A percentile compares a stretch with the other conserved stretches of the same genome.
Evolutionary conservation across 1,140 invertebrate genomes (phyloP).

Genomic region (Apis laboriosa): DNA sequence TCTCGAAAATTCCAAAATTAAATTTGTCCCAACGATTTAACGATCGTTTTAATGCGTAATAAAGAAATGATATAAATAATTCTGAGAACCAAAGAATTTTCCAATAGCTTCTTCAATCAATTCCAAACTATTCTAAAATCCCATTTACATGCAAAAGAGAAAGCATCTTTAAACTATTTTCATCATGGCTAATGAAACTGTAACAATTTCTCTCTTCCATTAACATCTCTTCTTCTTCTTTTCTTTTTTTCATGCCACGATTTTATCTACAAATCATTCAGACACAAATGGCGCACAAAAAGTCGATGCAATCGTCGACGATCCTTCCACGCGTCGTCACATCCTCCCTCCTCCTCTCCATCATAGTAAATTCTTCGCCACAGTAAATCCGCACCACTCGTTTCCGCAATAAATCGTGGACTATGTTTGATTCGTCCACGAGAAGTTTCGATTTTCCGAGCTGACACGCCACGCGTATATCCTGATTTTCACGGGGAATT

Average conservation of each 20-base stretch:
- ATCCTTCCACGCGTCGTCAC: constrained; percentile 34
- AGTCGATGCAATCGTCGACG: constrained; percentile 50
- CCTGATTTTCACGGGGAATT: constrained; percentile 63
- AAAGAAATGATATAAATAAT: too few species aligned
- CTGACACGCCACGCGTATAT: constrained; percentile 37
- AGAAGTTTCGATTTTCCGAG: constrained; percentile 22
- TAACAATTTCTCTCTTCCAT: constrained; percentile 4
- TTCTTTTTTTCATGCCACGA: neutral
- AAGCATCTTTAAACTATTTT: neutral
- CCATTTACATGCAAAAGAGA: neutral
- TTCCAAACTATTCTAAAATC: neutral
- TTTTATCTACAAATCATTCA: constrained; percentile 9
- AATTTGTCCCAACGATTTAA: neutral
- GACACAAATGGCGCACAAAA: constrained; percentile 35
- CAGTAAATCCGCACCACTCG: constrained; percentile 58
- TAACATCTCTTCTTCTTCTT: neutral
- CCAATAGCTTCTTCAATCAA: too few species aligned
- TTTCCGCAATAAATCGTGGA: constrained; percentile 58
- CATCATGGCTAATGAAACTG: constrained; percentile 1
- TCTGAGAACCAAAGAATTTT: too few species aligned
- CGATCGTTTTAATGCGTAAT: too few species aligned
- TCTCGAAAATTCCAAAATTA: neutral
- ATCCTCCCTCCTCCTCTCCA: constrained; percentile 22
- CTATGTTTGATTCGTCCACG: constrained; percentile 25
- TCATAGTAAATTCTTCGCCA: constrained; percentile 44